Conservation (phyloP, 2,113 vertebrate species). For the Puffinus mauretanicus region DNA sequence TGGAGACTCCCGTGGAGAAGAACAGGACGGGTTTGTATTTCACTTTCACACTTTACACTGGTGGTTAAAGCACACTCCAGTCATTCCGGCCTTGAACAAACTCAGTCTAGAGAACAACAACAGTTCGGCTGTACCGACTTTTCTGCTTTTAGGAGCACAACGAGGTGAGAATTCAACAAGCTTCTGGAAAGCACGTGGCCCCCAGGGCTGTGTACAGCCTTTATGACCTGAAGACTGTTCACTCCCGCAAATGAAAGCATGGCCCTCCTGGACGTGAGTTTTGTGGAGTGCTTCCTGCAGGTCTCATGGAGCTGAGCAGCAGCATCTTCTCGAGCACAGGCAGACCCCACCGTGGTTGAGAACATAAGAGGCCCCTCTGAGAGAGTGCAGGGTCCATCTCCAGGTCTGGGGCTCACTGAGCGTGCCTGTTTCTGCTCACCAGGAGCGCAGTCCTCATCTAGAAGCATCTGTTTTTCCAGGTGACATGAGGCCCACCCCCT, state of each 20-base stretch:
- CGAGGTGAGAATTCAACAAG: neutral
- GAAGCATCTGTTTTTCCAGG: neutral
- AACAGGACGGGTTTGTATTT: neutral
- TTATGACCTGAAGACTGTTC: neutral
- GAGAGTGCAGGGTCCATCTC: neutral
- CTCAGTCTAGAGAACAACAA: neutral
- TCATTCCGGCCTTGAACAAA: neutral
- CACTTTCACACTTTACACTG: neutral
- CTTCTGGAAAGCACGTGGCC: neutral
- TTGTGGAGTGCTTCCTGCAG: neutral
- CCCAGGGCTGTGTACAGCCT: neutral
- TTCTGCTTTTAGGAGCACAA: neutral
- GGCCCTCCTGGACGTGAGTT: neutral
- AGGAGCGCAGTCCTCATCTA: neutral
- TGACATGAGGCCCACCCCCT: neutral
- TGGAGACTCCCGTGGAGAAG: neutral
- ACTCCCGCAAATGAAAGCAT: neutral
- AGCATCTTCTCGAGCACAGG: neutral
- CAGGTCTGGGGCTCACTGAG: no score
- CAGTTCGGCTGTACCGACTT: neutral
- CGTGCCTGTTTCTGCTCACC: neutral
- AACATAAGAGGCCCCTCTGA: neutral
- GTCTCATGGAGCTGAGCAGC: neutral
- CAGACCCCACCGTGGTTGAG: neutral
- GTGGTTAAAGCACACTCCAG: neutral